Percentiles rank a stretch among this genome's conserved stretches.
phyloP scores from a whole-genome alignment of 2,113 vertebrate genomes.

The Sinocyclocheilus anophthalmus region DNA sequence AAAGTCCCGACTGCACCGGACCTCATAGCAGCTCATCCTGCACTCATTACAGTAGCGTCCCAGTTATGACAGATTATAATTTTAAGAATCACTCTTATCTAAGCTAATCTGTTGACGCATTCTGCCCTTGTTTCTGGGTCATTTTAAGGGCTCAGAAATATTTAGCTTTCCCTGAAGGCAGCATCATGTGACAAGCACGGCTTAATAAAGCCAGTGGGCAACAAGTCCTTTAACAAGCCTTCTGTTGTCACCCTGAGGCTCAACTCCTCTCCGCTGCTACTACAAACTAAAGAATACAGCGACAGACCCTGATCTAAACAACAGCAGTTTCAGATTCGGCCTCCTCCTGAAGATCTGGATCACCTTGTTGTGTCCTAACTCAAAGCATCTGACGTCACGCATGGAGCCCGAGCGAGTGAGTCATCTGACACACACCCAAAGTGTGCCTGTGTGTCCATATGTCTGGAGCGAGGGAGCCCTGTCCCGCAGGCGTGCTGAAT shows the following conservation, averaged over 20 bases:
- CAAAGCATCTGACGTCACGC: neutral
- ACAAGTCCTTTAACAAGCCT: slow-evolving; percentile 14
- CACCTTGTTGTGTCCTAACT: slow-evolving; percentile 22
- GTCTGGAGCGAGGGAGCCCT: neutral
- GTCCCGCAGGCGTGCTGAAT: slow-evolving; percentile 5
- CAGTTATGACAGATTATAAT: slow-evolving; percentile 4
- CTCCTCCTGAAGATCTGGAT: neutral
- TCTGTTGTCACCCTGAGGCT: slow-evolving; percentile 19
- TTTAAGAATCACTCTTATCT: neutral
- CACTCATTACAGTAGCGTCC: slow-evolving; percentile 14
- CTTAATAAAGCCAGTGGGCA: neutral
- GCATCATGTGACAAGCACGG: slow-evolving; percentile 6
- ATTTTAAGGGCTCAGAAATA: slow-evolving; percentile 18
- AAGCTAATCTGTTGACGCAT: slow-evolving; percentile 2
- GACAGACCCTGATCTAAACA: neutral
- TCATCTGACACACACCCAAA: neutral
- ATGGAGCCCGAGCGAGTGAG: neutral
- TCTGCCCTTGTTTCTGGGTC: slow-evolving; percentile 27
- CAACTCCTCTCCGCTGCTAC: neutral
- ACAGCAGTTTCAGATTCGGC: neutral
- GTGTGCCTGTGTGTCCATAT: slow-evolving; percentile 3
- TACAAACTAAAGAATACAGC: neutral
- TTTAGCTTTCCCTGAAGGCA: neutral
- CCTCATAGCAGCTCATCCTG: neutral
- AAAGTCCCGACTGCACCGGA: neutral